These are phyloP conservation scores for Lonchura striata DNA, from an alignment of 2,113 vertebrate genomes.

Conservation along the genomic window DNA sequence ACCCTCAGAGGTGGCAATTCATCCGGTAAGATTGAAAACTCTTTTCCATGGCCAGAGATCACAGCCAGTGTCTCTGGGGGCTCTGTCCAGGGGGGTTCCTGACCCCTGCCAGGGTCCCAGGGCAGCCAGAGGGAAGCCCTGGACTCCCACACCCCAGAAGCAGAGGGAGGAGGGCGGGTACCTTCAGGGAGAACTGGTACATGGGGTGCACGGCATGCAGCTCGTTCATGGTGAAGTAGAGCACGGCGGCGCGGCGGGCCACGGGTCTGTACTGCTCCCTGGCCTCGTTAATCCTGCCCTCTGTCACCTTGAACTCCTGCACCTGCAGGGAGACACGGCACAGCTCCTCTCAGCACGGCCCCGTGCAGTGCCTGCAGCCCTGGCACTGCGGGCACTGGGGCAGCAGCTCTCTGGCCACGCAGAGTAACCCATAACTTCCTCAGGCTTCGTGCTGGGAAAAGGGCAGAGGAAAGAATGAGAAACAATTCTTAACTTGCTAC, in stretches of 20 bases:
- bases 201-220: slow-evolving; percentile 80
- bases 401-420: background rate
- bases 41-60: too few species aligned
- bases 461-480: background rate
- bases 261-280: slow-evolving; percentile 89
- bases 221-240: slow-evolving; percentile 93
- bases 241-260: slow-evolving; percentile 84
- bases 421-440: background rate
- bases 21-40: too few species aligned
- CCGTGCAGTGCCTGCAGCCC: background rate
- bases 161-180: background rate
- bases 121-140: too few species aligned
- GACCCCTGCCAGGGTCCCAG: too few species aligned
- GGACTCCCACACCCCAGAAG: background rate
- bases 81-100: too few species aligned
- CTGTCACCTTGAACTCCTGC: slow-evolving; percentile 88
- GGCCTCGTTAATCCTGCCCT: slow-evolving; percentile 88
- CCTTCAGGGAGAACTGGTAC: background rate
- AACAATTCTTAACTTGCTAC: background rate
- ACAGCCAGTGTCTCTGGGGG: too few species aligned
- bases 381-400: background rate
- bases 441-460: background rate
- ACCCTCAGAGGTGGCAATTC: too few species aligned
- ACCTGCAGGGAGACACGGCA: slow-evolving; percentile 76
- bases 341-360: background rate